phyloP scores from a whole-genome alignment of 2,888 invertebrate genomes.

The Drosophila mercatorum region DNA sequence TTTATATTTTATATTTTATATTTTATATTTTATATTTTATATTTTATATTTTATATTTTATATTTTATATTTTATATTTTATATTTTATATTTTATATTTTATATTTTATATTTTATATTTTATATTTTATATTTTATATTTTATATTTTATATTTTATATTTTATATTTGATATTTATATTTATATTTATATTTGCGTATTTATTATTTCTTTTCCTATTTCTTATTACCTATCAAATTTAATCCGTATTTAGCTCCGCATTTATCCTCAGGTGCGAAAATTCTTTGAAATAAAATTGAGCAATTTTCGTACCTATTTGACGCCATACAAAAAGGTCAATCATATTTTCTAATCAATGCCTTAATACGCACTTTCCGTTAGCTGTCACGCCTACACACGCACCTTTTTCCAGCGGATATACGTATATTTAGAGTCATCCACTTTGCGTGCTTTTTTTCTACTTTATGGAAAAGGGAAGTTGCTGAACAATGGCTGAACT shows the following conservation, averaged over 20 bases:
- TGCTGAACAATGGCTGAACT: constrained; percentile 1
- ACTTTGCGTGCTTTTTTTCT: constrained; percentile 28
- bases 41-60: no score
- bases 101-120: no score
- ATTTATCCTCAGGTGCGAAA: not conserved
- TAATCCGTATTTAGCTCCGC: not conserved
- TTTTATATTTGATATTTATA: not conserved
- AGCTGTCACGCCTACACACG: constrained; percentile 6
- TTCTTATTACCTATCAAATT: not conserved
- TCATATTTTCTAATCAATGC: constrained; percentile 42
- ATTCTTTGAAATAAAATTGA: constrained; percentile 12
- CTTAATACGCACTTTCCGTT: constrained; percentile 10
- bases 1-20: no score
- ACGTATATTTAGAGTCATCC: constrained; percentile 39
- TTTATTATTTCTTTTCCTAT: no score
- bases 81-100: no score
- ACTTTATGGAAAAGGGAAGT: not conserved
- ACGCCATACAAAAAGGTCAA: constrained; percentile 4
- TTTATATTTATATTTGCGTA: not conserved
- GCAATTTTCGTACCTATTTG: constrained; percentile 2
- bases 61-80: no score
- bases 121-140: not conserved
- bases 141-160: not conserved
- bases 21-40: no score
- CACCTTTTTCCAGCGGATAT: constrained; percentile 37